Evolutionary conservation across 2,113 vertebrate species (phyloP).

Genomic region (Pantherophis guttatus): DNA sequence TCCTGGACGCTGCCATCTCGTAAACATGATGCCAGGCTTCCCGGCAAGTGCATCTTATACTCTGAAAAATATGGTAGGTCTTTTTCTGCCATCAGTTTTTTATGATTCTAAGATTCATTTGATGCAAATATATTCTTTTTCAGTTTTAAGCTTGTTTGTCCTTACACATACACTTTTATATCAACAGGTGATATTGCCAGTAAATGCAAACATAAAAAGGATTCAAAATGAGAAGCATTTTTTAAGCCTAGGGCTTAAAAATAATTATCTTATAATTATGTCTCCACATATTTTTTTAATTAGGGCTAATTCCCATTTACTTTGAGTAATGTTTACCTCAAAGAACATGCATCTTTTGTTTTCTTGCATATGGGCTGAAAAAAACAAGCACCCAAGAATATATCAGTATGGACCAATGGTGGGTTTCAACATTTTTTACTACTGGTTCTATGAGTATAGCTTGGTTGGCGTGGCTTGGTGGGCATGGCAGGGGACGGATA

Average conservation of each 20-base stretch:
- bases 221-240: neutral
- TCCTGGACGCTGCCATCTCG: no score
- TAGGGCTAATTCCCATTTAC: no score
- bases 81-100: neutral
- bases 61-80: neutral
- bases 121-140: neutral
- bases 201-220: neutral
- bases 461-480: no score
- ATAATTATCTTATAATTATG: neutral
- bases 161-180: neutral
- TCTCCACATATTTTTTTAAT: neutral
- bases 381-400: neutral
- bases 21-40: no score
- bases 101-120: neutral
- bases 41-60: no score
- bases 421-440: no score
- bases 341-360: neutral
- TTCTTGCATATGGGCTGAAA: neutral
- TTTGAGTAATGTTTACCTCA: neutral
- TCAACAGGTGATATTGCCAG: neutral
- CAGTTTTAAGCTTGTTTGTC: neutral
- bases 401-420: no score
- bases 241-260: no score
- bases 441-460: no score
- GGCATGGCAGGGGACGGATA: no score